Evolutionary conservation across 2,797 vertebrate species (phyloP).

Genomic region (Chiroxiphia lanceolata): DNA sequence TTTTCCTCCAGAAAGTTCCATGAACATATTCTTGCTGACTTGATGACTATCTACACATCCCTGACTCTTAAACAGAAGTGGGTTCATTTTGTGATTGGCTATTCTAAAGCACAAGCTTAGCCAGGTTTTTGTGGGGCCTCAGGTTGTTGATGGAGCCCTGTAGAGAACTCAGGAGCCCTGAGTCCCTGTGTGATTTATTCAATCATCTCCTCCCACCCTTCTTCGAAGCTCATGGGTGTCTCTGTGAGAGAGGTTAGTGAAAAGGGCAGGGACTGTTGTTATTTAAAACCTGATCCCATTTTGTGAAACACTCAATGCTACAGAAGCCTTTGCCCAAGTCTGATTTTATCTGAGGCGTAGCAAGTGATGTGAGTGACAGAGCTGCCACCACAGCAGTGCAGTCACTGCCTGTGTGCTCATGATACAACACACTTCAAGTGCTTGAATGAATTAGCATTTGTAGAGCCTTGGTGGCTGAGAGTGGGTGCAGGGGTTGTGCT

Average conservation of each 20-base stretch:
- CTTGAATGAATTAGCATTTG: neutral
- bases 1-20: neutral
- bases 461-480: neutral
- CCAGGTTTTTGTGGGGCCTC: neutral
- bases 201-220: neutral
- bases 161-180: neutral
- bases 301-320: neutral
- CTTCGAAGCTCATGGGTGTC: neutral
- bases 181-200: neutral
- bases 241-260: neutral
- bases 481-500: neutral
- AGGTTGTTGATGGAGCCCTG: neutral
- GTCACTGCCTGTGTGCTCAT: neutral
- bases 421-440: neutral
- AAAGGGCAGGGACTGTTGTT: neutral
- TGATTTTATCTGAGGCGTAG: neutral
- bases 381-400: neutral
- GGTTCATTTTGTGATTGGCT: neutral
- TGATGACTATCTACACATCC: neutral
- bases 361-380: neutral
- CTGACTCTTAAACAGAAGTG: fast-evolving
- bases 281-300: conserved; percentile 1
- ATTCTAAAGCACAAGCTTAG: neutral
- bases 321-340: neutral
- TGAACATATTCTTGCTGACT: neutral